Evolutionary conservation across 92 coral and sea anemone genomes (phyloP).

Genomic region (Hydrozoanthus gracilis): DNA sequence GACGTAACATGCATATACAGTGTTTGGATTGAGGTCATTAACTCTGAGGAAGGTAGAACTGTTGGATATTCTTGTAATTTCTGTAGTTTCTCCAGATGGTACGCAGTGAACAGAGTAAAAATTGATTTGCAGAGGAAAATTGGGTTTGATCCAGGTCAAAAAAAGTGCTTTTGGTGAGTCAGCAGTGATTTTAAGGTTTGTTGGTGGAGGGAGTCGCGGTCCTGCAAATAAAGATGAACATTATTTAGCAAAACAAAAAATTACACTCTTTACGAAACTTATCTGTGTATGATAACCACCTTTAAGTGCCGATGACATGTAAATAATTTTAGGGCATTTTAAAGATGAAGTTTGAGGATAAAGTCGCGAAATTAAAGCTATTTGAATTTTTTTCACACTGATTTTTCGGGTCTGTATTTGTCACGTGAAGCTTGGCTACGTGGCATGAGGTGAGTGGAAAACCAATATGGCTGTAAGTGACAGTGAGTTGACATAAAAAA

Average conservation of each 20-base stretch:
- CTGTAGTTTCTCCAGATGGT: neutral
- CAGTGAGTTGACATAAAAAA: too few relatives aligned
- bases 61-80: slow-evolving; percentile 12
- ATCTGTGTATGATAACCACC: too few relatives aligned
- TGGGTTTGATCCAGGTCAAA: neutral
- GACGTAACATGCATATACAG: slow-evolving; percentile 71
- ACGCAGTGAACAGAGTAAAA: neutral
- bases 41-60: slow-evolving; percentile 30
- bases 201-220: neutral
- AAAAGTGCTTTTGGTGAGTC: neutral
- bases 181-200: slow-evolving; percentile 1
- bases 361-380: too few relatives aligned
- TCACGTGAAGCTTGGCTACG: too few relatives aligned
- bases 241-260: neutral
- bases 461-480: too few relatives aligned
- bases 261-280: too few relatives aligned
- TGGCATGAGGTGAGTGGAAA: too few relatives aligned
- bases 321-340: too few relatives aligned
- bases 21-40: slow-evolving; percentile 52
- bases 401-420: too few relatives aligned
- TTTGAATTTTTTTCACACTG: too few relatives aligned
- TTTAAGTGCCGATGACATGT: too few relatives aligned
- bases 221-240: neutral
- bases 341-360: too few relatives aligned
- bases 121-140: neutral